These are phyloP conservation scores for Limnephilus marmoratus DNA, from an alignment of 2,888 invertebrate species.

Conservation along the genomic window DNA sequence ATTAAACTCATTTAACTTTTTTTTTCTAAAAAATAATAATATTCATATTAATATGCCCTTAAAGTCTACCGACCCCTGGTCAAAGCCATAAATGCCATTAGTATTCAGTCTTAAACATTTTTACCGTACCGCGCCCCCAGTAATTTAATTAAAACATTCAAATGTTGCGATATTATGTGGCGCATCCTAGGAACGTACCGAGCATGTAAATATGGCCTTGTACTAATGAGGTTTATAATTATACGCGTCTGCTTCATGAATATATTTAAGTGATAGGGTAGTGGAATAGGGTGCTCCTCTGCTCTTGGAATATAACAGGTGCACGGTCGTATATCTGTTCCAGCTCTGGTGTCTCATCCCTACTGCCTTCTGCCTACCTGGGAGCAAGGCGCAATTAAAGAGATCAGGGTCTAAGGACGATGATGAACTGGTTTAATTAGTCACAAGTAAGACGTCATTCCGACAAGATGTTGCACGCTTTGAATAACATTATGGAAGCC, in stretches of 20 bases:
- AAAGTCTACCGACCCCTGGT: neutral
- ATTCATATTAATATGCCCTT: too few species aligned
- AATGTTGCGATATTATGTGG: neutral
- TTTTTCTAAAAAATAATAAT: too few species aligned
- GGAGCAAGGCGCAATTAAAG: neutral
- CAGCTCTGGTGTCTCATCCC: neutral
- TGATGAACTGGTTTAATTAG: neutral
- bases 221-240: constrained; percentile 2
- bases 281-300: neutral
- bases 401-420: neutral
- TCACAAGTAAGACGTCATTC: neutral
- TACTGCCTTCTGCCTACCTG: neutral
- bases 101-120: neutral
- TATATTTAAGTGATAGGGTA: constrained; percentile 2
- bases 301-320: neutral
- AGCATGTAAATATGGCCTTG: neutral
- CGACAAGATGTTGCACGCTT: neutral
- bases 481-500: neutral
- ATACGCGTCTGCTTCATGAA: neutral
- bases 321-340: neutral
- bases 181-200: neutral
- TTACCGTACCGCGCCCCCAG: neutral
- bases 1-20: too few species aligned
- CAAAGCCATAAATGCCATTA: neutral
- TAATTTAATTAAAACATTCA: neutral